These are phyloP conservation scores for Callinectes sapidus DNA, from an alignment of 2,888 invertebrate genomes.

Conservation along the genomic window DNA sequence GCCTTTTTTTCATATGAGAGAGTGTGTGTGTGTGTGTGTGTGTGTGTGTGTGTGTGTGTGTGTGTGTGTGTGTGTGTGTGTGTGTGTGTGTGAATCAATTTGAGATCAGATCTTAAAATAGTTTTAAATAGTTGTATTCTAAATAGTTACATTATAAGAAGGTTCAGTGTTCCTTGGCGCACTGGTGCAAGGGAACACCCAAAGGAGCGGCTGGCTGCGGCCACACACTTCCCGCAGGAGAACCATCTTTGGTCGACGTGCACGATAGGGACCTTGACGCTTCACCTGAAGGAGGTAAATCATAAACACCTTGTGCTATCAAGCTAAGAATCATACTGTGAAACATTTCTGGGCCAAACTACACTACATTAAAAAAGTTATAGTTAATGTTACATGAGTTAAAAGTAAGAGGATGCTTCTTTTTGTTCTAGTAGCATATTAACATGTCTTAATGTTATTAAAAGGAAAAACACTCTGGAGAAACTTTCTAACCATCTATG, in stretches of 20 bases:
- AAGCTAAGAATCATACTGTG: too few relatives aligned
- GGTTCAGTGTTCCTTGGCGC: constrained; percentile 75
- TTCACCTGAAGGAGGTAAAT: constrained; percentile 75
- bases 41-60: constrained; percentile 35
- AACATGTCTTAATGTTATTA: too few relatives aligned
- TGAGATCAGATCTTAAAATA: background rate
- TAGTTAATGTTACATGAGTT: too few relatives aligned
- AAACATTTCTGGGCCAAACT: too few relatives aligned
- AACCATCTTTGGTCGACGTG: constrained; percentile 79
- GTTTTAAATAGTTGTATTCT: constrained; percentile 39
- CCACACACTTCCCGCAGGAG: constrained; percentile 88
- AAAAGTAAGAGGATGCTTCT: too few relatives aligned
- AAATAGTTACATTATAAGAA: constrained; percentile 51
- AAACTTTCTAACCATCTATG: too few relatives aligned
- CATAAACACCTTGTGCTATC: background rate
- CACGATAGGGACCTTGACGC: constrained; percentile 81
- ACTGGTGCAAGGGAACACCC: constrained; percentile 84
- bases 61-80: constrained; percentile 37
- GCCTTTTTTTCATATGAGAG: too few relatives aligned
- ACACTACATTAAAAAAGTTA: too few relatives aligned
- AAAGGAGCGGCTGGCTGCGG: constrained; percentile 83
- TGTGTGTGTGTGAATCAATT: constrained; percentile 35
- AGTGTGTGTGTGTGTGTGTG: constrained; percentile 36
- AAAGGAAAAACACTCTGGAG: too few relatives aligned
- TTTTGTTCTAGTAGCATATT: too few relatives aligned